Conservation (phyloP, 2,797 vertebrate genomes). For the Manis pentadactyla region DNA sequence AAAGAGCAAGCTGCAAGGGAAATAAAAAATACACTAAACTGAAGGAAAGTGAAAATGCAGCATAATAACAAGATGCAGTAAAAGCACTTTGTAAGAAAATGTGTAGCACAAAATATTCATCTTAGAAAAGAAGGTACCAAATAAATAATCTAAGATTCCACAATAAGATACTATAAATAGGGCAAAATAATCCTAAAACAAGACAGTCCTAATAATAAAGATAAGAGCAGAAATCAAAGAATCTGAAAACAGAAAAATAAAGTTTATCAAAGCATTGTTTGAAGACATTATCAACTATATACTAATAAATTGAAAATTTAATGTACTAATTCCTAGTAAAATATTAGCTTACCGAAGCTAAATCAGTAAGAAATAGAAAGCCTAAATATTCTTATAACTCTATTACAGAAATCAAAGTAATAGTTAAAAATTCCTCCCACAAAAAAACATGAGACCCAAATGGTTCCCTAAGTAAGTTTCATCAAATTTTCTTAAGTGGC, state of each 20-base stretch:
- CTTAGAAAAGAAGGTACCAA: not conserved
- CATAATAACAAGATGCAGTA: not conserved
- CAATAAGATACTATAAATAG: not conserved
- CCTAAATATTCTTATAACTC: not conserved
- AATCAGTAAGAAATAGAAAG: not conserved
- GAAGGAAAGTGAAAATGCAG: not conserved
- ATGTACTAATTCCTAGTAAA: not conserved
- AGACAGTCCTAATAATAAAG: not conserved
- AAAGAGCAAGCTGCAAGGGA: not conserved
- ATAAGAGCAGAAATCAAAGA: not conserved
- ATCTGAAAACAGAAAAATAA: not conserved
- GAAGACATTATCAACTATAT: not conserved
- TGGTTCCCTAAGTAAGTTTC: not conserved
- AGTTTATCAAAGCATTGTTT: conserved; percentile 19
- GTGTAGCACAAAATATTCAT: not conserved
- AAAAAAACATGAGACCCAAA: not conserved
- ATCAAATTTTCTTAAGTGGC: not conserved
- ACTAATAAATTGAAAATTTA: not conserved
- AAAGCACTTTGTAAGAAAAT: not conserved
- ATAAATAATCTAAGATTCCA: not conserved
- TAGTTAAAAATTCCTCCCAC: not conserved
- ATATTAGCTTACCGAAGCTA: not conserved
- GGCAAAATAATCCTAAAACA: not conserved
- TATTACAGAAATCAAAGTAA: not conserved
- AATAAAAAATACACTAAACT: not conserved